Evolutionary conservation across 1,140 invertebrate species (phyloP).

Genomic region (Drosophila kepulauana): DNA sequence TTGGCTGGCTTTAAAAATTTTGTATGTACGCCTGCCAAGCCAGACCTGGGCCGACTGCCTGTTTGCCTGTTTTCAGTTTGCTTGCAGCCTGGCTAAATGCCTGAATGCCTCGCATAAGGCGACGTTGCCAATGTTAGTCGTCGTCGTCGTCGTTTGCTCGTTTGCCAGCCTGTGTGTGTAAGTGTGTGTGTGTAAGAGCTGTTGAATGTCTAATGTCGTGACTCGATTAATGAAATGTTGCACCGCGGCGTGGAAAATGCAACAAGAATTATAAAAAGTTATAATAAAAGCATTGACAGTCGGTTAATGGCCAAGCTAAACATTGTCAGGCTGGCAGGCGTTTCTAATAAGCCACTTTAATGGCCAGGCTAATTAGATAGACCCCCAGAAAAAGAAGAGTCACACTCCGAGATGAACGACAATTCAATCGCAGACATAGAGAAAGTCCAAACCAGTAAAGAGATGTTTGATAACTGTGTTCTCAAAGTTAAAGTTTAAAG

Average conservation of each 20-base stretch:
- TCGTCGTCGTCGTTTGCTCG: constrained; percentile 18
- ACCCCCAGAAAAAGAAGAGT: constrained; percentile 16
- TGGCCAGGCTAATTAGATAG: constrained; percentile 73
- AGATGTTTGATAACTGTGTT: constrained; percentile 24
- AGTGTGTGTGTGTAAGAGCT: constrained; percentile 33
- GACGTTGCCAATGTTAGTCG: constrained; percentile 16
- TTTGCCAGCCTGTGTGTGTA: constrained; percentile 17
- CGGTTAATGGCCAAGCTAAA: constrained; percentile 75
- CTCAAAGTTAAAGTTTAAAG: constrained; percentile 19
- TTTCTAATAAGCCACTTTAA: constrained; percentile 71
- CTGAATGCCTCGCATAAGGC: constrained; percentile 10
- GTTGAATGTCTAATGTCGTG: constrained; percentile 82
- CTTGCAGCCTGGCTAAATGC: not conserved
- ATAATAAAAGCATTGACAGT: constrained; percentile 81
- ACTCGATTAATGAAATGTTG: constrained; percentile 83
- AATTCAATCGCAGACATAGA: constrained; percentile 4
- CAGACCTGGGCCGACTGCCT: not conserved
- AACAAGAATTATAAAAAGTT: constrained; percentile 80
- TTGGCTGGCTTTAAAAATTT: constrained; percentile 75
- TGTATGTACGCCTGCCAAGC: constrained; percentile 52
- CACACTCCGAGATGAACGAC: constrained; percentile 16
- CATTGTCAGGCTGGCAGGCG: constrained; percentile 58
- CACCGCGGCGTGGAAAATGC: constrained; percentile 63
- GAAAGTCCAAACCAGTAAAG: constrained; percentile 3
- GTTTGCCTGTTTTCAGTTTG: not conserved